Conservation (phyloP, 2,113 vertebrate species). For the Megaptera novaeangliae region DNA sequence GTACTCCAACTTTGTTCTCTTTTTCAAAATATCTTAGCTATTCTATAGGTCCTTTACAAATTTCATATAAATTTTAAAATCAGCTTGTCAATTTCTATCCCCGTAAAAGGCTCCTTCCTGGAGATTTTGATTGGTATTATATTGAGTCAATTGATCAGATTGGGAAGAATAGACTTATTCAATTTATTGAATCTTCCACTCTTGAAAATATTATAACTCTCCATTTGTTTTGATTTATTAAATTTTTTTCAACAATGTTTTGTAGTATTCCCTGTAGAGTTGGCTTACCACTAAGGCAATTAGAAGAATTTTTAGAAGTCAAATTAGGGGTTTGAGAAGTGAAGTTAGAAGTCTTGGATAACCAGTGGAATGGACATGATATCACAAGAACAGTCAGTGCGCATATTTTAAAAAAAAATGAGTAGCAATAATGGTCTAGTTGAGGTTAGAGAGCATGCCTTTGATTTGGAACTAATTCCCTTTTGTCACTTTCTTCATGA, state of each 20-base stretch:
- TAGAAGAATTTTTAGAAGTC: background rate
- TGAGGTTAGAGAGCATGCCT: background rate
- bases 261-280: background rate
- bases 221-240: background rate
- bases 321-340: background rate
- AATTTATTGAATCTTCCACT: background rate
- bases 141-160: background rate
- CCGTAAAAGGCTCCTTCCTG: background rate
- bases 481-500: slow-evolving; percentile 5
- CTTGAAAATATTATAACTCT: background rate
- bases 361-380: background rate
- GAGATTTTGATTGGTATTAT: background rate
- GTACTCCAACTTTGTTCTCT: background rate
- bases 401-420: background rate
- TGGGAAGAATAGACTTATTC: background rate
- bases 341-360: background rate
- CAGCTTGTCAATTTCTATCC: background rate
- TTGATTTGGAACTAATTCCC: background rate
- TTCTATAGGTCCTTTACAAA: background rate
- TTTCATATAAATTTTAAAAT: background rate
- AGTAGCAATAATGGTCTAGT: background rate
- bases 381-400: background rate
- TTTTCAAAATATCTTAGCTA: background rate
- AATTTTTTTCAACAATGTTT: background rate
- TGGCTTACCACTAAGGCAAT: background rate